Evolutionary conservation across 2,888 invertebrate species (phyloP).

Genomic region (Chesias legatella): DNA sequence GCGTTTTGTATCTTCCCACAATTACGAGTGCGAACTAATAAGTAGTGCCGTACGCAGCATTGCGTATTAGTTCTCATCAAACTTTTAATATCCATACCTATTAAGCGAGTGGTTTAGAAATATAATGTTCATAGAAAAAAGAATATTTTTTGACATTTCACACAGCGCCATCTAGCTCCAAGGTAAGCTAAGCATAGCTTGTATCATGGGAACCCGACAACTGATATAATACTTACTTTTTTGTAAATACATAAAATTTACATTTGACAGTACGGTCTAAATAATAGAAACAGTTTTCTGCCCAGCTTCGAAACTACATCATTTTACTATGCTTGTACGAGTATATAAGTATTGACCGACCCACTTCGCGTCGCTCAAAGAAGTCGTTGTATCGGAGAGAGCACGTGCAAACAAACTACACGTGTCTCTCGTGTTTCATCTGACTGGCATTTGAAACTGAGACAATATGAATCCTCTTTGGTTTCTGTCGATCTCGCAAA

Average conservation of each 20-base stretch:
- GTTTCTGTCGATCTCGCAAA: too few species aligned
- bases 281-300: background rate
- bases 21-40: conserved; percentile 4
- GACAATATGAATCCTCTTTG: too few species aligned
- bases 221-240: too few species aligned
- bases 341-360: conserved; percentile 9
- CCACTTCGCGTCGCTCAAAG: conserved; percentile 17
- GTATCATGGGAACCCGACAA: too few species aligned
- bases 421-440: conserved; percentile 12
- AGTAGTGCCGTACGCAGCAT: too few species aligned
- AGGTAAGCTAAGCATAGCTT: too few species aligned
- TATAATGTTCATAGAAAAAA: background rate
- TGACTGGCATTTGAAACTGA: conserved; percentile 4
- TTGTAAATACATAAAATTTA: too few species aligned
- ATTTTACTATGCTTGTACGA: conserved; percentile 1
- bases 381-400: conserved; percentile 13
- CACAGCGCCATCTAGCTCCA: too few species aligned
- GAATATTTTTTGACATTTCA: too few species aligned
- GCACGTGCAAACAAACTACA: conserved; percentile 17
- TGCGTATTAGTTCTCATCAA: conserved; percentile 9
- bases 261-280: too few species aligned
- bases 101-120: too few species aligned
- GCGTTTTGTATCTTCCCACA: conserved; percentile 8
- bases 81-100: conserved; percentile 2
- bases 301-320: conserved; percentile 4